Percentiles rank a stretch among this genome's conserved stretches.
Evolutionary conservation across 2,113 vertebrate species (phyloP).

Genomic region (Petrocephalus microphthalmus): DNA sequence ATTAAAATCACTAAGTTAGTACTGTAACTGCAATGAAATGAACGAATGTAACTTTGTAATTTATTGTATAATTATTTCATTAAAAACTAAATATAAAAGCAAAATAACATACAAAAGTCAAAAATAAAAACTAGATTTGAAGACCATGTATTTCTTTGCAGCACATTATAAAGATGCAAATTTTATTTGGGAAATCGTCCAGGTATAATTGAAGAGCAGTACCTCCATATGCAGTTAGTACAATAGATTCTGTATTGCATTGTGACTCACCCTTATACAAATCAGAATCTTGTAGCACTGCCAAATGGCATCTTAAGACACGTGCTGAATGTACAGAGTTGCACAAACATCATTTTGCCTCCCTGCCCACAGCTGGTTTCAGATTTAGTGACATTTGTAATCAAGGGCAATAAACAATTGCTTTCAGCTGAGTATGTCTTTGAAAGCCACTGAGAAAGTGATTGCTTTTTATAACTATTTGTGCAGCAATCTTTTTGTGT

Average conservation of each 20-base stretch:
- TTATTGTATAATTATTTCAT: constrained; percentile 9
- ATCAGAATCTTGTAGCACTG: neutral
- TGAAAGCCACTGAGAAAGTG: neutral
- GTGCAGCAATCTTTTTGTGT: constrained; percentile 24
- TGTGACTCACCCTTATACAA: neutral
- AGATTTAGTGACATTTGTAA: neutral
- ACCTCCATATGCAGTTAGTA: neutral
- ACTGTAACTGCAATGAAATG: constrained; percentile 47
- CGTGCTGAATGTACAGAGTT: neutral
- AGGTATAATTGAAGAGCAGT: neutral
- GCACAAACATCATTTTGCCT: constrained; percentile 10
- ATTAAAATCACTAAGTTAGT: constrained; percentile 1
- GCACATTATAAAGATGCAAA: constrained; percentile 5
- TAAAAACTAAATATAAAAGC: constrained; percentile 3
- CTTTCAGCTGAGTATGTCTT: neutral
- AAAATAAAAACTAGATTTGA: constrained; percentile 7
- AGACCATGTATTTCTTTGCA: neutral
- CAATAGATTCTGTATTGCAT: neutral
- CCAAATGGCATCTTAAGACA: constrained; percentile 11
- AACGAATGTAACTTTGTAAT: neutral
- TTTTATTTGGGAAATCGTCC: constrained; percentile 11
- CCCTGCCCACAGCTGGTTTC: neutral
- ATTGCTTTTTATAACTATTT: constrained; percentile 22
- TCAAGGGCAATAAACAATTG: neutral
- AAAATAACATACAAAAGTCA: neutral